Evolutionary conservation across 2,113 vertebrate genomes (phyloP).

Genomic region (Penelope pileata): DNA sequence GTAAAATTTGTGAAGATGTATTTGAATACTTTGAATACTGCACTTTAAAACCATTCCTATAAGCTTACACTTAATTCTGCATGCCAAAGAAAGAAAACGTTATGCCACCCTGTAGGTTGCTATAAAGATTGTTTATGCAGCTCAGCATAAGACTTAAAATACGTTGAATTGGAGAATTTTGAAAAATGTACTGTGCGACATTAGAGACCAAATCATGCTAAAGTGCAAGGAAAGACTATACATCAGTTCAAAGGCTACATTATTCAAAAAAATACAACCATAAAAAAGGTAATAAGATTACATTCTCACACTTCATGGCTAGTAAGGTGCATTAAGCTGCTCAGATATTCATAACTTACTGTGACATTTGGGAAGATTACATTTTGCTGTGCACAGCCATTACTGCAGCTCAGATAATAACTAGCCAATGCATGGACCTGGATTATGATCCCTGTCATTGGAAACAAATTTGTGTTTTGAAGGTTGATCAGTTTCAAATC

Average conservation of each 20-base stretch:
- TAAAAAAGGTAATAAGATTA: constrained; percentile 89
- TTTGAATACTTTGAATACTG: constrained; percentile 61
- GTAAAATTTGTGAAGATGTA: constrained; percentile 56
- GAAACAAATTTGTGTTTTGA: constrained; percentile 84
- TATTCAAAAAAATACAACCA: constrained; percentile 88
- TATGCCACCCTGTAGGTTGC: constrained; percentile 79
- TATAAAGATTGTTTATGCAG: constrained; percentile 86
- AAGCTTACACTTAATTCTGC: constrained; percentile 69
- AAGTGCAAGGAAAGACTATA: constrained; percentile 83
- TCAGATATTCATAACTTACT: constrained; percentile 87
- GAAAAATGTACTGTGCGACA: constrained; percentile 78
- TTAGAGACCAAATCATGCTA: constrained; percentile 83
- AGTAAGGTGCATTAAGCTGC: constrained; percentile 85
- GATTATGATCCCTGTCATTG: constrained; percentile 81
- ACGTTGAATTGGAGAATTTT: constrained; percentile 78
- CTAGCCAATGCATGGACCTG: constrained; percentile 72
- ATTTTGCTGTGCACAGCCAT: constrained; percentile 81
- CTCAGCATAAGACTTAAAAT: constrained; percentile 76
- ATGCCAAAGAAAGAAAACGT: constrained; percentile 64
- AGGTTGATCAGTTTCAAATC: constrained; percentile 82
- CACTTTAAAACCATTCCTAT: constrained; percentile 65
- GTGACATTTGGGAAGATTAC: constrained; percentile 86
- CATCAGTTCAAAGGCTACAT: constrained; percentile 84
- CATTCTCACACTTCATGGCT: constrained; percentile 85
- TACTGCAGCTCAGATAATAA: constrained; percentile 82